Percentiles rank a stretch among this genome's conserved stretches.
These are phyloP conservation scores for Centropus unirufus DNA, from an alignment of 2,113 vertebrate genomes.

Conservation along the genomic window DNA sequence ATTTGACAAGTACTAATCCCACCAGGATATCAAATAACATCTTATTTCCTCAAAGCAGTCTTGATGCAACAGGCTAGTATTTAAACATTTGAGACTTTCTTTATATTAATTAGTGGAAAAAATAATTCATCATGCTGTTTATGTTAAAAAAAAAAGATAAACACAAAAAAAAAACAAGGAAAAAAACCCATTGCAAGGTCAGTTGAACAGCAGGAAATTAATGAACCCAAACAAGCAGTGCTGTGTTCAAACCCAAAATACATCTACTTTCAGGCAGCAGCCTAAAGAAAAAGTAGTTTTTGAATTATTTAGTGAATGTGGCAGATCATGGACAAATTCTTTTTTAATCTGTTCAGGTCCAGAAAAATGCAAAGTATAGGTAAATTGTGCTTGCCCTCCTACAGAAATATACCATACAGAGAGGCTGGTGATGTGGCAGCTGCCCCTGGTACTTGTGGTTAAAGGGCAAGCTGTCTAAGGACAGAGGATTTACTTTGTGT, in stretches of 20 bases:
- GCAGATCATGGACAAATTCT: background rate
- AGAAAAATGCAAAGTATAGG: background rate
- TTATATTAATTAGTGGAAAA: background rate
- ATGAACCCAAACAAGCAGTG: background rate
- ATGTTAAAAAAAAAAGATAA: background rate
- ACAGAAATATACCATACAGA: background rate
- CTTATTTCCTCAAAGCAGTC: conserved; percentile 37
- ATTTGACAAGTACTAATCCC: conserved; percentile 45
- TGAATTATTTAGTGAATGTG: conserved; percentile 16
- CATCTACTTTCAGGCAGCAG: background rate
- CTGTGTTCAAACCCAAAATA: background rate
- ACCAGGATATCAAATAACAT: conserved; percentile 51
- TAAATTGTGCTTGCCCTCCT: background rate
- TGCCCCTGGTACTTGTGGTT: background rate
- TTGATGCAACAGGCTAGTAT: background rate
- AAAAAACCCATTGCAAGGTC: background rate
- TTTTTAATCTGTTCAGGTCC: background rate
- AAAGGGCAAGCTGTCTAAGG: background rate
- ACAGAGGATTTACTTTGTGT: background rate
- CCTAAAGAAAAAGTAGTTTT: background rate
- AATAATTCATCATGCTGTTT: background rate
- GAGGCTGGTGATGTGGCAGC: background rate
- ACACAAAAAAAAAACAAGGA: background rate
- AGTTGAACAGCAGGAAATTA: background rate
- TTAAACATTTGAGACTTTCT: background rate